A percentile compares a stretch with the other conserved stretches of the same genome.
These are phyloP conservation scores for Centropyge bicolor DNA, from an alignment of 2,797 vertebrate species.

Conservation along the genomic window DNA sequence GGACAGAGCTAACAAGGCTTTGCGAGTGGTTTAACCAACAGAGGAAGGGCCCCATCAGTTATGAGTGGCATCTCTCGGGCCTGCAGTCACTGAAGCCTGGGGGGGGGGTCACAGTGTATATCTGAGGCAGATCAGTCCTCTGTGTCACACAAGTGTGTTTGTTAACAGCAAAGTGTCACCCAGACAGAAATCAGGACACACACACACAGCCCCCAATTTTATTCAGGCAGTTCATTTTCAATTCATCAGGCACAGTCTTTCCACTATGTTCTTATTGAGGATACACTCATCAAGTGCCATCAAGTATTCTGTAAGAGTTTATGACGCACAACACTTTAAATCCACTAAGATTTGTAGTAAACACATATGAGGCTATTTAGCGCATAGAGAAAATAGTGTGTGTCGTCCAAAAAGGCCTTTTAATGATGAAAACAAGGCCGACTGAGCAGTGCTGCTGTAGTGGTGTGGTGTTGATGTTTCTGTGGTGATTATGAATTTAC, in stretches of 20 bases:
- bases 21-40: slow-evolving; percentile 48
- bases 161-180: slow-evolving; percentile 12
- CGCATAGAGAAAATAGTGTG: neutral
- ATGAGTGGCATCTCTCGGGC: slow-evolving; percentile 19
- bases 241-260: slow-evolving; percentile 10
- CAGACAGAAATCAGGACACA: neutral
- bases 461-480: slow-evolving; percentile 7
- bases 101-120: neutral
- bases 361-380: neutral
- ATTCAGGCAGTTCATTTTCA: slow-evolving; percentile 3
- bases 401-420: neutral
- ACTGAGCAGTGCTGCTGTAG: neutral
- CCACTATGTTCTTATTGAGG: neutral
- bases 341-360: neutral
- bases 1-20: slow-evolving; percentile 47
- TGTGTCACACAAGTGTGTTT: slow-evolving; percentile 25
- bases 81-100: slow-evolving; percentile 3
- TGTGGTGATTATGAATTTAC: neutral
- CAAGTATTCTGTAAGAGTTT: neutral
- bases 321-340: neutral
- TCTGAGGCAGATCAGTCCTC: slow-evolving; percentile 2
- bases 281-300: neutral
- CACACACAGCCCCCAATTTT: slow-evolving; percentile 3
- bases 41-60: slow-evolving; percentile 40
- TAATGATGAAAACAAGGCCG: slow-evolving; percentile 3